These are phyloP conservation scores for Lepilemur septentrionalis DNA, from an alignment of 2,797 vertebrate genomes.

Conservation along the genomic window DNA sequence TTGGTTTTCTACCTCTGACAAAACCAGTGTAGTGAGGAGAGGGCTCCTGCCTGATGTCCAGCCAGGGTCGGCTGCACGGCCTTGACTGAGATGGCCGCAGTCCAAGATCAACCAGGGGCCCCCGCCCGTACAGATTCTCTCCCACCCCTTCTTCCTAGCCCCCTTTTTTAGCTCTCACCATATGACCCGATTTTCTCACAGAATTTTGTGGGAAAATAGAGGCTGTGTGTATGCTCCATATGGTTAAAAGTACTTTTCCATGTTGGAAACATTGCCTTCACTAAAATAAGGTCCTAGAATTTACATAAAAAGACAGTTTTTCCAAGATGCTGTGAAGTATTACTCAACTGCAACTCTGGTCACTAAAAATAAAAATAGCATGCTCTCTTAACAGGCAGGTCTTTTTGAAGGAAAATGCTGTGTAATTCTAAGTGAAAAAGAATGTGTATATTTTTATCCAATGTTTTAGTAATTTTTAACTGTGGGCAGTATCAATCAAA, in stretches of 20 bases:
- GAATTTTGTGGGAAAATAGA: slow-evolving; percentile 29
- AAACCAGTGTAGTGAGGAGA: background rate
- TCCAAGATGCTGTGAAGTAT: background rate
- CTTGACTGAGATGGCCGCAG: background rate
- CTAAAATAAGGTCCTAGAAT: slow-evolving; percentile 20
- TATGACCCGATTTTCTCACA: slow-evolving; percentile 44
- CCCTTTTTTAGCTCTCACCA: background rate
- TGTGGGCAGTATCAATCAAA: background rate
- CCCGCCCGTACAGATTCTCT: background rate
- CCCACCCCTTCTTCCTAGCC: background rate
- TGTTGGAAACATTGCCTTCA: background rate
- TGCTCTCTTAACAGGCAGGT: background rate
- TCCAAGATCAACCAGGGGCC: background rate
- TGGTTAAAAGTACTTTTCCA: slow-evolving; percentile 20
- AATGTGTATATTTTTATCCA: background rate
- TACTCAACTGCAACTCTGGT: background rate
- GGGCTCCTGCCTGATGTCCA: background rate
- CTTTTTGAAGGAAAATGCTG: slow-evolving; percentile 28
- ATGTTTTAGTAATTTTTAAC: slow-evolving; percentile 29
- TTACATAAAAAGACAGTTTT: slow-evolving; percentile 51
- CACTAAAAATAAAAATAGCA: slow-evolving; percentile 48
- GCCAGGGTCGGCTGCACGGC: rapidly evolving
- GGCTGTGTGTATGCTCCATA: background rate
- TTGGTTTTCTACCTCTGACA: background rate
- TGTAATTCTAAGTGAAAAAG: background rate